Percentiles rank a stretch among this genome's conserved stretches.
Conservation (phyloP, 1,140 invertebrate species). For the Drosophila dunni region DNA sequence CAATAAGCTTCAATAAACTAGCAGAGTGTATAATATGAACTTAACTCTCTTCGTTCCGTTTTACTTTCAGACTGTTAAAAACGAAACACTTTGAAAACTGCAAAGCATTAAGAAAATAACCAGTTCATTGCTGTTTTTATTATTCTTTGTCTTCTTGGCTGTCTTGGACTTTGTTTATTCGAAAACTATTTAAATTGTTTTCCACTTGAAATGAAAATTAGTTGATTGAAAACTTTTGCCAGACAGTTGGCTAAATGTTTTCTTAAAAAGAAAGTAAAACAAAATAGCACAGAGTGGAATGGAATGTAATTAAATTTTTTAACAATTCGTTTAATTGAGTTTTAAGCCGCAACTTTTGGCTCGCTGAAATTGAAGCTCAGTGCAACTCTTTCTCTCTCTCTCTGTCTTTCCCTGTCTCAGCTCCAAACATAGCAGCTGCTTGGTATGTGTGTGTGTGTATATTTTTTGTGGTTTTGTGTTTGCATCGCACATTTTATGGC, state of each 20-base stretch:
- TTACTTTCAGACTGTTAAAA: too few relatives aligned
- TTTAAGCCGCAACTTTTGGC: conserved; percentile 73
- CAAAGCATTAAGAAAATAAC: too few relatives aligned
- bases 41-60: too few relatives aligned
- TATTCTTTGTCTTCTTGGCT: background rate
- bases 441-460: conserved; percentile 13
- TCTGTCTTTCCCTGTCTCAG: background rate
- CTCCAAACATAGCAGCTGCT: background rate
- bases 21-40: too few relatives aligned
- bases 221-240: conserved; percentile 55
- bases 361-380: conserved; percentile 57
- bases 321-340: conserved; percentile 79
- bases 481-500: conserved; percentile 58
- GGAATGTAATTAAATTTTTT: conserved; percentile 78
- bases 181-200: conserved; percentile 56
- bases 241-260: conserved; percentile 40
- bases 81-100: too few relatives aligned
- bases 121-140: background rate
- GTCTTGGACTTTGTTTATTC: background rate
- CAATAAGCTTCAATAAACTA: too few relatives aligned
- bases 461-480: conserved; percentile 50
- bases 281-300: conserved; percentile 11
- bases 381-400: conserved; percentile 3
- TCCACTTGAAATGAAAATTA: conserved; percentile 50
- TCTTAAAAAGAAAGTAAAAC: conserved; percentile 36